Base-by-base conservation (phyloP, 2,113 vertebrate species). In the Sinocyclocheilus anophthalmus region DNA sequence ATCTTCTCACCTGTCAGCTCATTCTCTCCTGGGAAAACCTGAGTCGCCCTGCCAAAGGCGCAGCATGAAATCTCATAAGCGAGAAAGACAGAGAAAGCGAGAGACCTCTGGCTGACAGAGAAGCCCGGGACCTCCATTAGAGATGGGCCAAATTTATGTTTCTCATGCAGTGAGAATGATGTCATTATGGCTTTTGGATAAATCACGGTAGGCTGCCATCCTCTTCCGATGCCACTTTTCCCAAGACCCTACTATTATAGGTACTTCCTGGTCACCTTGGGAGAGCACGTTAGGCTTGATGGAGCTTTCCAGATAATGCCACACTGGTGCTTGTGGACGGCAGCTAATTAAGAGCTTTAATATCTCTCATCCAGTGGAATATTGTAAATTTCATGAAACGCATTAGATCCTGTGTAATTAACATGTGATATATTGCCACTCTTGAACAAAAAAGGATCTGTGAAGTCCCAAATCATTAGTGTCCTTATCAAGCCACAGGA, bases 181-280 rank as follows among this genome's bases (percentile, higher is more conserved):
- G 92, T 94, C 92, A 94, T 94, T 94, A 94, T 76, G 88, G 89
- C 81, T 85, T 78, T 76, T 77, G 86, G 87, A 93, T 93, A 92
- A 95, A 94, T 95, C 93, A 94, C 24, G 30, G 30, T 20, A 63
- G 70, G 24, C 81, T 79, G 42, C 67, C 83, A 26, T 57, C 13
- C 18, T 61, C 18, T 80, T 30, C 55, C 0, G 26, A 70, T 76
- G 88, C 65, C 88, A 65, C 90, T 81, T 85, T 91, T 78, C 85
- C 85, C 70, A 87, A 61, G 81, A 85, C 89, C 85, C 72, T 82
- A 53, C 24, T 22, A 73, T 50, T 14, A n/a, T 12, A 48, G 37
- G 30, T 76, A 70, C 86, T 91, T 94, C 92, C 90, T 94, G 92
- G 93, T 95, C 93, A 94, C 93, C 93, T 93, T 94, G 92, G 91